Base-by-base conservation (phyloP, 1,140 invertebrate species). In the Leptopilina clavipes region DNA sequence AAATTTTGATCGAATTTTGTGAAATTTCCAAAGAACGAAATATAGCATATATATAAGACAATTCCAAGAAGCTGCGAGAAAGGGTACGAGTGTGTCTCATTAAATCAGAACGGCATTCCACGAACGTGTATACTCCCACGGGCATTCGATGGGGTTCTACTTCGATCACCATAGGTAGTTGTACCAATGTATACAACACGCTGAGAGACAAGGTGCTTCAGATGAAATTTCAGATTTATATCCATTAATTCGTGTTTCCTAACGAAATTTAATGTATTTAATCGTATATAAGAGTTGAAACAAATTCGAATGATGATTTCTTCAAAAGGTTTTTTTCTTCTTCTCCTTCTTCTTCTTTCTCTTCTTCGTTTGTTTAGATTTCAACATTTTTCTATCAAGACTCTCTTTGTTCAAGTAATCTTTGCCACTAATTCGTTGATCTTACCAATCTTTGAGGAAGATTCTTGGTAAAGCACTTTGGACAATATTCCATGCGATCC, bases 71-170 rank as follows among this genome's bases (percentile, higher is more conserved):
- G 59, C 59, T 65, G 37, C 52, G 19, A 65, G 78, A 74, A 78
- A 76, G 76, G 81, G 80, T 77, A 76, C 79, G 79, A 80, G 83
- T 86, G 83, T 84, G 87, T 89, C 89, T 91, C 90, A 90, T 91
- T 91, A 91, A 91, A 91, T 91, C 89, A 91, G 90, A 91, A 89
- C 89, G 87, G 89, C 90, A 91, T 90, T 91, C 90, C 90, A 86
- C 84, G 86, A 83, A 83, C 89, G 85, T 91, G 90, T 91, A 90
- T 86, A 90, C 89, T 90, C 90, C 90, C 89, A 91, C 89, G 89
- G 88, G 84, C 86, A 83, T 88, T 88, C 86, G 86, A 89, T 87
- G 87, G 87, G 88, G 86, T 89, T 88, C 87, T 89, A 87, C 86
- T 89, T 88, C 86, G 88, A 89, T 89, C 87, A 88, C 83, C 85